A percentile compares a stretch with the other conserved stretches of the same genome.
These are phyloP conservation scores for Cenopis cana DNA, from an alignment of 2,888 invertebrate species.

Conservation along the genomic window DNA sequence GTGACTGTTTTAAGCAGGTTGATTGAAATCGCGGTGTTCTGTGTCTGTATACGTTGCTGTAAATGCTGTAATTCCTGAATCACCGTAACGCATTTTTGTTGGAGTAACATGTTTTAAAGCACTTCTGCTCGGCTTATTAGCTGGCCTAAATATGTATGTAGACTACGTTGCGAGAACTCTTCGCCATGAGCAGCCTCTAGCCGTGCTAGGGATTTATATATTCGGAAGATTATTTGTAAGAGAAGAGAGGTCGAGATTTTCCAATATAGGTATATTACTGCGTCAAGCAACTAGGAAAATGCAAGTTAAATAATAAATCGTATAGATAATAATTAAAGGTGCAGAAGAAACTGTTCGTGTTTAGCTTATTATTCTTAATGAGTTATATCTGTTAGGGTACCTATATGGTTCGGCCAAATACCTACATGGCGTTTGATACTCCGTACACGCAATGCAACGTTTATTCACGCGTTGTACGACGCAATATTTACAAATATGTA, in stretches of 20 bases:
- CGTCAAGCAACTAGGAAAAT: too few relatives aligned
- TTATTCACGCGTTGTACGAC: too few relatives aligned
- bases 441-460: neutral
- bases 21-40: constrained; percentile 21
- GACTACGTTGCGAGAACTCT: too few relatives aligned
- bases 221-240: neutral
- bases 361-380: neutral
- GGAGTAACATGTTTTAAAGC: too few relatives aligned
- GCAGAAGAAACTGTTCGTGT: neutral
- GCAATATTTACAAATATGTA: neutral
- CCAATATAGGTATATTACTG: too few relatives aligned
- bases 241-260: neutral
- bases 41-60: neutral
- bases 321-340: neutral
- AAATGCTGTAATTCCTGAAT: neutral
- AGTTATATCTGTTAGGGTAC: neutral
- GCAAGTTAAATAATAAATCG: too few relatives aligned
- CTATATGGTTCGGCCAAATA: too few relatives aligned
- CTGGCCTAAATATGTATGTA: too few relatives aligned
- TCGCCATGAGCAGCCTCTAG: too few relatives aligned
- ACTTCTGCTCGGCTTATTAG: too few relatives aligned
- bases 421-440: neutral
- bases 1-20: constrained; percentile 10
- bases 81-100: neutral
- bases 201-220: too few relatives aligned